These are phyloP conservation scores for Potamilus streckersoni DNA, from an alignment of 1,140 invertebrate species.

Conservation along the genomic window DNA sequence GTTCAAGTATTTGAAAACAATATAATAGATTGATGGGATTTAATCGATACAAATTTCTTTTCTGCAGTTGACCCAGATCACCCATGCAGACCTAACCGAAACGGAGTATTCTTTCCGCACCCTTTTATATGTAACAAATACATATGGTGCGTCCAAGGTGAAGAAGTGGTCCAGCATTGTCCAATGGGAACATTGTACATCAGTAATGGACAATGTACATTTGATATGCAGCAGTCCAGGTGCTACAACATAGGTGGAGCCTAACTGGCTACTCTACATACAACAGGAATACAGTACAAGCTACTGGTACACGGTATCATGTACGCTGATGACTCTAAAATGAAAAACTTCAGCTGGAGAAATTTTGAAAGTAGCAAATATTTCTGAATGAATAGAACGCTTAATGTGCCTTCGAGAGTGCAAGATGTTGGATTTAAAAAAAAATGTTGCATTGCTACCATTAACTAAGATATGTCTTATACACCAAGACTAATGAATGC, in stretches of 20 bases:
- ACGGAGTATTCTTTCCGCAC: slow-evolving; percentile 34
- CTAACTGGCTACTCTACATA: no score
- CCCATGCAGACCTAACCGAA: slow-evolving; percentile 33
- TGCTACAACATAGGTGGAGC: slow-evolving; percentile 5
- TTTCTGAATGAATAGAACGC: no score
- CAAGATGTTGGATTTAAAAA: no score
- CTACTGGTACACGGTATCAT: no score
- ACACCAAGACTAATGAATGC: no score
- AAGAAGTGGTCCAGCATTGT: slow-evolving; percentile 33
- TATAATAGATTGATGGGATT: not conserved
- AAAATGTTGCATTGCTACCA: no score
- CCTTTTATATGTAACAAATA: slow-evolving; percentile 37
- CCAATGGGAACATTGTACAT: slow-evolving; percentile 32
- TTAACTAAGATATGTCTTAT: no score
- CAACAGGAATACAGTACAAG: no score
- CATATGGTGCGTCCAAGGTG: slow-evolving; percentile 36
- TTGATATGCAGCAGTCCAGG: slow-evolving; percentile 24
- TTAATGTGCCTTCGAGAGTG: no score
- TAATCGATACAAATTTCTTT: not conserved
- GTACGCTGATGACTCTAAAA: no score
- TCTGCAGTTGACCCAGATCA: slow-evolving; percentile 31
- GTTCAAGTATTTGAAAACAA: not conserved
- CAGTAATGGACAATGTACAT: slow-evolving; percentile 34
- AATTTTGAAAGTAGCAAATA: no score
- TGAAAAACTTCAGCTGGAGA: no score